Base-by-base conservation (phyloP, 2,888 invertebrate genomes). In the Nemotelus nigrinus region DNA sequence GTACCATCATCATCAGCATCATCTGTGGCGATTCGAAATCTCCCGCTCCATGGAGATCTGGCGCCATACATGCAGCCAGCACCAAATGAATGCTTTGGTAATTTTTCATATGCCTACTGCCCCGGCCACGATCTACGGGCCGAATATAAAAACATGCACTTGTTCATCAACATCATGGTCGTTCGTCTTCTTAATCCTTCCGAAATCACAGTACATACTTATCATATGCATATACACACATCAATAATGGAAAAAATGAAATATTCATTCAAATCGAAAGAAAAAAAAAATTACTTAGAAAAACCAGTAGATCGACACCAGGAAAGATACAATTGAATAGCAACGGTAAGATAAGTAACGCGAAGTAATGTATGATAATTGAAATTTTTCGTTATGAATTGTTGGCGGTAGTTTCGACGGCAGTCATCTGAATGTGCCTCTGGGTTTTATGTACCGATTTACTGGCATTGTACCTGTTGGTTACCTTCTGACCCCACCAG, bases 311-410 rank as follows among this genome's bases (percentile, higher is more conserved):
- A 63, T 43, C 63, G 8, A 63, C 25, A 41, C 39, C 39, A 63
- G 43, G 10, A 43, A 63, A 39, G 10, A 63, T 8, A 43, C 39
- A 39, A 63, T 63, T 39, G 43, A 63, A 10, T 10, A 63, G 39
- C 43, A 43, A 63, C 41, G 10, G 10, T 6, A 63, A 8, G 6
- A 70, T 53, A 70, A 70, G 70, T 53, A n/a, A 55, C 43, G 53
- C 53, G 55, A 70, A 55, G 70, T 70, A 70, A 70, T 70, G 70
- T 70, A 70, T 70, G 70, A 70, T 70, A 70, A 70, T 70, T 70
- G 70, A 70, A 70, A 55, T 70, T 70, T 70, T 53, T 70, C n/a
- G 4, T 3, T n/a, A 4, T 44, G 5, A 44, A 41, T 48, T 25
- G 39, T 41, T 7, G 41, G 43, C 43, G 39, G 3, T n/a, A 2